A percentile compares a stretch with the other conserved stretches of the same genome.
phyloP scores from a whole-genome alignment of 2,113 vertebrate species.

The Caretta caretta region DNA sequence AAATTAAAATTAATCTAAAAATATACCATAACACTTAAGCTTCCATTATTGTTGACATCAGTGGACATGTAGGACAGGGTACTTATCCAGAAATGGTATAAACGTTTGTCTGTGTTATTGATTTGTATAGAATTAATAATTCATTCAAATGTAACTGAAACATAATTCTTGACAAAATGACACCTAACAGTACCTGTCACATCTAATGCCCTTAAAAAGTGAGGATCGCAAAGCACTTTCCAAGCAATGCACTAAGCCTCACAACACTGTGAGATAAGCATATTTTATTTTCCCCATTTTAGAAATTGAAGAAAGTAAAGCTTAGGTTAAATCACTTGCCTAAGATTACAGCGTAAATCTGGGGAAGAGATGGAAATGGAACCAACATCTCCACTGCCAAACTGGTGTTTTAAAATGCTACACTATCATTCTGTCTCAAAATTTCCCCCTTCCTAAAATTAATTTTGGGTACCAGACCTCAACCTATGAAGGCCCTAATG shows the following conservation, averaged over 20 bases:
- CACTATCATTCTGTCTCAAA: constrained; percentile 20
- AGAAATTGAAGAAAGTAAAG: background rate
- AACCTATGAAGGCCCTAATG: background rate
- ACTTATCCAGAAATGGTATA: fast-evolving
- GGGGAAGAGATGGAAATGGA: background rate
- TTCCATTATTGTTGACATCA: fast-evolving
- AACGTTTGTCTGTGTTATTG: background rate
- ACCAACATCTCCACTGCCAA: background rate
- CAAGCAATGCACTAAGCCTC: background rate
- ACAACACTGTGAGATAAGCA: fast-evolving
- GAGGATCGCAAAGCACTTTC: background rate
- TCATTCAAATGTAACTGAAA: background rate
- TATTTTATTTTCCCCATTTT: background rate
- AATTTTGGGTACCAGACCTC: background rate
- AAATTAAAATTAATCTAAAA: background rate
- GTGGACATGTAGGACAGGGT: fast-evolving
- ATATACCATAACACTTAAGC: background rate
- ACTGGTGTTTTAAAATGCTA: background rate
- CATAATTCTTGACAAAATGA: background rate
- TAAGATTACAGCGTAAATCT: background rate
- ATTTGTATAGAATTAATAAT: background rate
- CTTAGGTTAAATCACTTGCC: background rate
- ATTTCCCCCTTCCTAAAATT: background rate
- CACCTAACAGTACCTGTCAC: background rate
- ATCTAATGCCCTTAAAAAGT: fast-evolving